Evolutionary conservation across 2,113 vertebrate species (phyloP).

Genomic region (Proterorhinus semilunaris): DNA sequence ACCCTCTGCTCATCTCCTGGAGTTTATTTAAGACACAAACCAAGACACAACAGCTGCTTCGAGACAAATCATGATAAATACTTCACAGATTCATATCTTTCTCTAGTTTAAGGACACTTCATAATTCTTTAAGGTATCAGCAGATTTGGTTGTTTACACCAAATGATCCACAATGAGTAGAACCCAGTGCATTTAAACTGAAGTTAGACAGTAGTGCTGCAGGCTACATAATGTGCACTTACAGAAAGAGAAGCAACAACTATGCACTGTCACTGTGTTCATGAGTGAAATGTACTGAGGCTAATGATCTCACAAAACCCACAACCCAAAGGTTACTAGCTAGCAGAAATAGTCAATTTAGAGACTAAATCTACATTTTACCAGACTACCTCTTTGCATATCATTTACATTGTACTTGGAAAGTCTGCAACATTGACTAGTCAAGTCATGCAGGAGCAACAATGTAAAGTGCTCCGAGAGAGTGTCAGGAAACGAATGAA

Average conservation of each 20-base stretch:
- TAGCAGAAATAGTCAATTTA: neutral
- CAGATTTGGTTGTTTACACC: neutral
- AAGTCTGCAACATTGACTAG: constrained; percentile 18
- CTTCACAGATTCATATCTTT: neutral
- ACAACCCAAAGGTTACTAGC: neutral
- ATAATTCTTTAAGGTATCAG: neutral
- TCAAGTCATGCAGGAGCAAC: constrained; percentile 25
- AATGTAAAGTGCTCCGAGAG: constrained; percentile 30
- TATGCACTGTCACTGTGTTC: neutral
- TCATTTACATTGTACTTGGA: constrained; percentile 25
- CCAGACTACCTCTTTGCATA: neutral
- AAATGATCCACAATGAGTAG: no score
- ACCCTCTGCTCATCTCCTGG: constrained; percentile 1
- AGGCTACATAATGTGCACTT: no score
- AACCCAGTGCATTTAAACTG: no score
- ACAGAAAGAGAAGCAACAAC: neutral
- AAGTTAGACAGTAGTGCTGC: no score
- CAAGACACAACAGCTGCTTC: neutral
- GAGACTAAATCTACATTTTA: constrained; percentile 6
- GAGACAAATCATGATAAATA: neutral
- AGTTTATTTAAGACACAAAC: constrained; percentile 9
- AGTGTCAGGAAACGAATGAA: constrained; percentile 14
- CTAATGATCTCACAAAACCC: neutral
- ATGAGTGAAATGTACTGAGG: neutral
- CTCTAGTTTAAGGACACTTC: no score